Evolutionary conservation across 2,113 vertebrate species (phyloP).

Genomic region (Nanorana parkeri): DNA sequence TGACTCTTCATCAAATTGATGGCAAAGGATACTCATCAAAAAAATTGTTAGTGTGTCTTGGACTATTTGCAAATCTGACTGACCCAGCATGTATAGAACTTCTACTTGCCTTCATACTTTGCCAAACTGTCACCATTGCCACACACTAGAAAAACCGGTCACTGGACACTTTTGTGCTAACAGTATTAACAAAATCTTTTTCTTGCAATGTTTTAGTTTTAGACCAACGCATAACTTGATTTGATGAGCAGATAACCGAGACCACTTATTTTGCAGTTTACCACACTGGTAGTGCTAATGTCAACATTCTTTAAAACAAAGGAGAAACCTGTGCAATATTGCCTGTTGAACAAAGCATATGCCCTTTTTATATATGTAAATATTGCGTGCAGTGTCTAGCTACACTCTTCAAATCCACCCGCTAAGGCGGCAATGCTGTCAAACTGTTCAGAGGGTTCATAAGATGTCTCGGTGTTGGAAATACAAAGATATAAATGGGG

Average conservation of each 20-base stretch:
- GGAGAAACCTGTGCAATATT: constrained; percentile 83
- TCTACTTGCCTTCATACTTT: constrained; percentile 74
- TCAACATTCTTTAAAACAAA: constrained; percentile 43
- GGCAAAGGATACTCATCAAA: constrained; percentile 57
- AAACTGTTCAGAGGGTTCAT: no score
- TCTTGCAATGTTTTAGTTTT: constrained; percentile 61
- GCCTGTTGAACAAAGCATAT: constrained; percentile 73
- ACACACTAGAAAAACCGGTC: constrained; percentile 66
- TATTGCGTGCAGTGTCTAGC: background rate
- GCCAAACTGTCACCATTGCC: constrained; percentile 80
- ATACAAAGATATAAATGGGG: no score
- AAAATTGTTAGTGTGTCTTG: constrained; percentile 56
- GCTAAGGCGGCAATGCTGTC: no score
- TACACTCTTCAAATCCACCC: no score
- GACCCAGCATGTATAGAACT: constrained; percentile 57
- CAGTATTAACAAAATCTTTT: constrained; percentile 75
- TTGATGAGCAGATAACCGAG: constrained; percentile 61
- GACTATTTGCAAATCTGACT: constrained; percentile 57
- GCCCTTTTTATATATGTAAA: constrained; percentile 63
- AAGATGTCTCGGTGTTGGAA: no score
- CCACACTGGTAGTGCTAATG: constrained; percentile 60
- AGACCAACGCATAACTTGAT: constrained; percentile 62
- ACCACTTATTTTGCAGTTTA: constrained; percentile 63
- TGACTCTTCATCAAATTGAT: constrained; percentile 63
- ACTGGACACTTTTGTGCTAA: constrained; percentile 66